Evolutionary conservation across 1,140 invertebrate genomes (phyloP), one percentile per base, ranked within the genome.

Genomic region (Grapholita molesta): DNA sequence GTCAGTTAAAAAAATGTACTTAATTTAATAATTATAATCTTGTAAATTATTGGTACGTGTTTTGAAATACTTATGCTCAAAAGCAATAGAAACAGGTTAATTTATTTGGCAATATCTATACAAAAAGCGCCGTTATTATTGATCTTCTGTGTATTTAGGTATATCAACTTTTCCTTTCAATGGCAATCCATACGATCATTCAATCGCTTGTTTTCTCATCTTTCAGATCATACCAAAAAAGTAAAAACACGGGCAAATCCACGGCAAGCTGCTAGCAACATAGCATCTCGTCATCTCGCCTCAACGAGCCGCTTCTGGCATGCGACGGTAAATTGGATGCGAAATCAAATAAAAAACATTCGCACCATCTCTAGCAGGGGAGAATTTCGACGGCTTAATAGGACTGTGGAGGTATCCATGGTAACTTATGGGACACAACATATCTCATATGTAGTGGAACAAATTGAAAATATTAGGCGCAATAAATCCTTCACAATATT

Each of bases 261-360:
- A 38, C 69, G 32, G 5, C 48, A 67, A 70, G 64, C 69, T 69
- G 66, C 52, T 68, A 77, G 67, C 69, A 67, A 75, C 72, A 64
- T 3, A 69, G 30, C 57, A 64, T 55, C 61, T 68, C 38, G 65
- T 72, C 70, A 73, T 67, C 21, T 70, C 71, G 61, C 70, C 70
- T 67, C 71, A 70, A 30, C 69, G 69, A 65, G 71, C 69, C 79
- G 72, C 74, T 78, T 71, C 74, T 78, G 76, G 71, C 73, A 66
- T 66, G 52, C 30, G 76, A 70, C 68, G 55, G 70, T 67, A 77
- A 79, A 81, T 81, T 81, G 79, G 73, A 76, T 76, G 79, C 72
- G 75, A 79, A 81, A 81, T 81, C 75, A 77, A 81, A 81, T 81
- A 79, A 81, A 81, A 77, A 81, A 74, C 77, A 74, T 75, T 73